These are phyloP conservation scores for Bombus pascuorum DNA, from an alignment of 1,140 invertebrate genomes.

Conservation along the genomic window DNA sequence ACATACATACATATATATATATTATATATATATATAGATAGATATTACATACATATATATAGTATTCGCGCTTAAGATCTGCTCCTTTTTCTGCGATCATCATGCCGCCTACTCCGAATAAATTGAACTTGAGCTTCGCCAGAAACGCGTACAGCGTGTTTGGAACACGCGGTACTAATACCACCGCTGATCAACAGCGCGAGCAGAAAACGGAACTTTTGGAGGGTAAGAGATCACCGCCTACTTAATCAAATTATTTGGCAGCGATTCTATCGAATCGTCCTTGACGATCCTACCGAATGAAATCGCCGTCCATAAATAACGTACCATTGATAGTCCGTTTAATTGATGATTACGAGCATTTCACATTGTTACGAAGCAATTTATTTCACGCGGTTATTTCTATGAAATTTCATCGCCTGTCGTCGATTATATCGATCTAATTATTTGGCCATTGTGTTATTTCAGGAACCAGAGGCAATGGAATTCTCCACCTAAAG, in stretches of 20 bases:
- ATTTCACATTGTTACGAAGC: neutral
- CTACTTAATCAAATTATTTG: neutral
- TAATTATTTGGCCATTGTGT: conserved; percentile 1
- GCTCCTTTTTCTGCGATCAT: conserved; percentile 31
- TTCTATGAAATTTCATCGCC: neutral
- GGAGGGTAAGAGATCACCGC: conserved; percentile 76
- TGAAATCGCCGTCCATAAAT: conserved; percentile 5
- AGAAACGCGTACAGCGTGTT: conserved; percentile 81
- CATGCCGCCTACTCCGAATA: conserved; percentile 80
- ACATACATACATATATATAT: neutral
- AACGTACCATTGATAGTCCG: neutral
- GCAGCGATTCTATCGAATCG: neutral
- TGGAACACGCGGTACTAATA: conserved; percentile 67
- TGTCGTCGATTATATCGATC: neutral
- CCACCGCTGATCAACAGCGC: conserved; percentile 73
- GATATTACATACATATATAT: neutral
- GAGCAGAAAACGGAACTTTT: conserved; percentile 81
- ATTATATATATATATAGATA: neutral
- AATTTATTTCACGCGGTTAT: neutral
- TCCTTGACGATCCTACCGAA: conserved; percentile 5
- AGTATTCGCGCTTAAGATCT: neutral
- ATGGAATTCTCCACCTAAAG: conserved; percentile 77
- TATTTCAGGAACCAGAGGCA: conserved; percentile 78
- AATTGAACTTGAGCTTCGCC: conserved; percentile 78
- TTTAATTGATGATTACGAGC: neutral